These are phyloP conservation scores for Cyaniris semiargus DNA, from an alignment of 2,888 invertebrate species.

Conservation along the genomic window DNA sequence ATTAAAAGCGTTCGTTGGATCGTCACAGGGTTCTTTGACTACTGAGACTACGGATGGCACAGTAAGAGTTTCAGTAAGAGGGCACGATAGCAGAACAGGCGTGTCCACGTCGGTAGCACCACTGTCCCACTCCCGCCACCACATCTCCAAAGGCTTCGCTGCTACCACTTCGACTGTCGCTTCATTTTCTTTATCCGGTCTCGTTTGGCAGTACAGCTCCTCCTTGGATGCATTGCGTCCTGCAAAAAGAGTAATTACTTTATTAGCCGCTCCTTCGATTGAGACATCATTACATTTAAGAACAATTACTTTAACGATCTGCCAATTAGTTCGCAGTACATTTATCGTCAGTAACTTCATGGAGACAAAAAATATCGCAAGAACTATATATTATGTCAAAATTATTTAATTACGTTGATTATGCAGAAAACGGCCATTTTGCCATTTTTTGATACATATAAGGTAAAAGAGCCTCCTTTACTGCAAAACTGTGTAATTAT, in stretches of 20 bases:
- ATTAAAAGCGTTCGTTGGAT: constrained; percentile 65
- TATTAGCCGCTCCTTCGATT: constrained; percentile 1
- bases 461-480: constrained; percentile 28
- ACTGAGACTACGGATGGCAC: constrained; percentile 71
- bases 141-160: constrained; percentile 81
- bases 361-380: background rate
- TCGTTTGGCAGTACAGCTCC: constrained; percentile 78
- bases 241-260: constrained; percentile 50
- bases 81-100: constrained; percentile 83
- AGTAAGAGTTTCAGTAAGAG: constrained; percentile 70
- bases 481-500: constrained; percentile 27
- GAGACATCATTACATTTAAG: constrained; percentile 19
- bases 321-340: background rate
- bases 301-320: constrained; percentile 16
- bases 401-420: constrained; percentile 30
- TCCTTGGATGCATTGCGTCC: constrained; percentile 65
- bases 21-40: constrained; percentile 74
- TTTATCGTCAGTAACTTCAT: background rate
- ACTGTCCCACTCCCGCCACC: constrained; percentile 83
- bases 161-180: constrained; percentile 77
- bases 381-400: constrained; percentile 19
- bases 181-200: constrained; percentile 58
- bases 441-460: constrained; percentile 21
- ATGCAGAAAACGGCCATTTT: constrained; percentile 21
- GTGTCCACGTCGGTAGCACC: constrained; percentile 68